phyloP scores from a whole-genome alignment of 37 sponge, comb jelly and placozoan species.

The Axinella damicornis region DNA sequence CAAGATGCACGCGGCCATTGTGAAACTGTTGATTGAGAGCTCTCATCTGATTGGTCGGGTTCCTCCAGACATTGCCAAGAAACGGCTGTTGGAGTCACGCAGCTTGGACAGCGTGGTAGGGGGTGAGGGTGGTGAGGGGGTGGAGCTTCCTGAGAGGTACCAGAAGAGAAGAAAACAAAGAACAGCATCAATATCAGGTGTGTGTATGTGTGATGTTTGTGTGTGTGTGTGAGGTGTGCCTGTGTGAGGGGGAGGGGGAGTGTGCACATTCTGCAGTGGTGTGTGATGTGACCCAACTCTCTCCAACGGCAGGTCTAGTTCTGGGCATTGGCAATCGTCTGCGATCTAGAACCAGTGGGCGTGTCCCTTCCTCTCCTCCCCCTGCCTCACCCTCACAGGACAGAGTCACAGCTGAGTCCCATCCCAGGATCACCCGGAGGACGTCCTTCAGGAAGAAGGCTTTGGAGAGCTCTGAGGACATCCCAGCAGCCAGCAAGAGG shows the following conservation, averaged over 20 bases:
- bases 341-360: not conserved
- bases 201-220: no score
- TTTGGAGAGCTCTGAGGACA: no score
- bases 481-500: no score
- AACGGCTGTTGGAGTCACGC: not conserved
- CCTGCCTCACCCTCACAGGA: not conserved
- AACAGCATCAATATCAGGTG: conserved; percentile 42
- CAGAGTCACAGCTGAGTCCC: not conserved
- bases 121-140: not conserved
- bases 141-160: not conserved
- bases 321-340: conserved; percentile 24
- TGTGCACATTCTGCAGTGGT: no score
- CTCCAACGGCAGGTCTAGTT: conserved; percentile 20
- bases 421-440: no score
- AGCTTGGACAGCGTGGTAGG: not conserved
- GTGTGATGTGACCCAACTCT: no score
- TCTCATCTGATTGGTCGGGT: conserved; percentile 42
- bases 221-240: not conserved
- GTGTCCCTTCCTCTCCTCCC: not conserved
- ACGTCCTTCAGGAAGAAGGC: no score
- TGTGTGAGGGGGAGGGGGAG: conserved; percentile 2
- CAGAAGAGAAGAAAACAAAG: conserved; percentile 17
- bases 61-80: conserved; percentile 35
- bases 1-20: conserved; percentile 16
- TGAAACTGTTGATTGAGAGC: conserved; percentile 47